Evolutionary conservation across 2,797 vertebrate species (phyloP).

Genomic region (Setipinna tenuifilis): DNA sequence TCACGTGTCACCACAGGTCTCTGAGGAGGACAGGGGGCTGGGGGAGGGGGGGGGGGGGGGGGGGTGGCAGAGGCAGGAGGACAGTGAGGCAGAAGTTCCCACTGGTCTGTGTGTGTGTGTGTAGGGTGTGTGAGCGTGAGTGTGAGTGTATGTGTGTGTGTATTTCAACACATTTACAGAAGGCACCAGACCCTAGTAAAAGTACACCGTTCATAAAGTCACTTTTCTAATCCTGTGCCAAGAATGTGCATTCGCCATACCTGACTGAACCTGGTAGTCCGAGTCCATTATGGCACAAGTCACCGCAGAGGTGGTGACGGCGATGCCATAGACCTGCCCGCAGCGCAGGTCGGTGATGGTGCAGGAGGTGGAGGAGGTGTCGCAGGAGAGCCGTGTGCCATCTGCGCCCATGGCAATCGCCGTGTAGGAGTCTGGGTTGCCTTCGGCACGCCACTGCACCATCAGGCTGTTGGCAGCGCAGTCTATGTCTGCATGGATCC

Average conservation of each 20-base stretch:
- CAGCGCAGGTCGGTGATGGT: constrained; percentile 68
- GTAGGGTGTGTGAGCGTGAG: no score
- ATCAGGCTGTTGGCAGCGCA: constrained; percentile 67
- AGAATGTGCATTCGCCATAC: constrained; percentile 48
- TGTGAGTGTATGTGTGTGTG: background rate
- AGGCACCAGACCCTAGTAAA: no score
- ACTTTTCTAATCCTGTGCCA: background rate
- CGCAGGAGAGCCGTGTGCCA: constrained; percentile 58
- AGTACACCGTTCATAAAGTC: no score
- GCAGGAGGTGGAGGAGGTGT: constrained; percentile 62
- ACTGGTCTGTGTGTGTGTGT: no score
- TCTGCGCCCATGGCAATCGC: constrained; percentile 72
- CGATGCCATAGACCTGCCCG: constrained; percentile 73
- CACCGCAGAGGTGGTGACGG: constrained; percentile 63
- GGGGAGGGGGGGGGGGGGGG: background rate
- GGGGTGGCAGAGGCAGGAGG: background rate
- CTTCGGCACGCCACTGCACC: constrained; percentile 65
- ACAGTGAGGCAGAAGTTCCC: background rate
- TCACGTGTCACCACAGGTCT: constrained; percentile 50
- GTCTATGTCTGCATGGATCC: constrained; percentile 63
- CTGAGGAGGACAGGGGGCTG: constrained; percentile 72
- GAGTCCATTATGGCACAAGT: constrained; percentile 68
- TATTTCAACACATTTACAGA: background rate
- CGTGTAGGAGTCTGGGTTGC: constrained; percentile 55
- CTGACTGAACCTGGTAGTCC: constrained; percentile 71